phyloP scores from a whole-genome alignment of 2,113 vertebrate genomes.

The Scomber japonicus region DNA sequence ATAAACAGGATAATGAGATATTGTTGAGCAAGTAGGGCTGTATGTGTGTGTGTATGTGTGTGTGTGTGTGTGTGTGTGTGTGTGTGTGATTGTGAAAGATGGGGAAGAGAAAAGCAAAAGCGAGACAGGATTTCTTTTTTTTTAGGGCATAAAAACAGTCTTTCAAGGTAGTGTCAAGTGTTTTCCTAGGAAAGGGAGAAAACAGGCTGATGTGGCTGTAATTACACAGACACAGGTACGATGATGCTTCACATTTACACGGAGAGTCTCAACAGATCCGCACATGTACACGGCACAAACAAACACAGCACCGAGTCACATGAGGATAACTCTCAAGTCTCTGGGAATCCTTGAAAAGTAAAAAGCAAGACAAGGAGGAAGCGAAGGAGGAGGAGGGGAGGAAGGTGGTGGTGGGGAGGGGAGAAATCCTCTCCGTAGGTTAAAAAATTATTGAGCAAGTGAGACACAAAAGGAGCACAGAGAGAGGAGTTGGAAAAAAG shows the following conservation, averaged over 20 bases:
- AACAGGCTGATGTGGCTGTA: constrained; percentile 37
- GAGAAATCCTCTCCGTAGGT: not conserved
- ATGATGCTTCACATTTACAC: constrained; percentile 4
- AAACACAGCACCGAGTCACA: constrained; percentile 49
- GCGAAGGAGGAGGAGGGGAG: not conserved
- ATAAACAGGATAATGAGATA: constrained; percentile 63
- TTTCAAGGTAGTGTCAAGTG: constrained; percentile 57
- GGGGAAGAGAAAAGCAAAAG: constrained; percentile 11
- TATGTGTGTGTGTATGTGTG: not conserved
- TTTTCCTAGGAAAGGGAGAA: constrained; percentile 21
- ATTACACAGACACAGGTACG: constrained; percentile 52
- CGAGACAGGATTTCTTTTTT: constrained; percentile 12
- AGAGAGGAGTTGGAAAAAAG: constrained; percentile 21
- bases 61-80: constrained; percentile 4
- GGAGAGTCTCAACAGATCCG: constrained; percentile 34
- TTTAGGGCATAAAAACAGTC: constrained; percentile 36
- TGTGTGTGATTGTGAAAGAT: not conserved
- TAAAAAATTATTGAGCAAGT: constrained; percentile 18
- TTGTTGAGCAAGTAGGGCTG: constrained; percentile 18
- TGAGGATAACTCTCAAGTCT: constrained; percentile 38
- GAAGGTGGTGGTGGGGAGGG: no score
- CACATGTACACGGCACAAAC: constrained; percentile 18
- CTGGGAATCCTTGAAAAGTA: constrained; percentile 54
- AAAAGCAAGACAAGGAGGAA: constrained; percentile 12
- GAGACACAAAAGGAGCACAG: constrained; percentile 34